Percentiles rank a stretch among this genome's conserved stretches.
Evolutionary conservation across 1,140 invertebrate species (phyloP).

Genomic region (Trypoxylus dichotomus): DNA sequence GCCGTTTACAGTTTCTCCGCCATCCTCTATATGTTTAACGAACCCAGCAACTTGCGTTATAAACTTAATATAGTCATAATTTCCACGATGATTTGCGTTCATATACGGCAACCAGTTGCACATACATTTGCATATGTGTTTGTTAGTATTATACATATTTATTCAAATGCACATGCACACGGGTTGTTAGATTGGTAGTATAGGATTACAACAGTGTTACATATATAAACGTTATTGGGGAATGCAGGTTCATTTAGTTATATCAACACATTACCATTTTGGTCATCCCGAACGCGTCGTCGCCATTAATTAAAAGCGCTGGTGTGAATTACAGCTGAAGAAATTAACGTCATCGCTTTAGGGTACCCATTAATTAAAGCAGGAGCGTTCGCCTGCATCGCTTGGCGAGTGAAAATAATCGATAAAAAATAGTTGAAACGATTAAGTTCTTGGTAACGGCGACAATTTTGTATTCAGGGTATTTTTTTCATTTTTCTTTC

Average conservation of each 20-base stretch:
- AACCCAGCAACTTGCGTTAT: too few species aligned
- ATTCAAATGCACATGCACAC: too few species aligned
- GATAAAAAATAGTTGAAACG: not conserved
- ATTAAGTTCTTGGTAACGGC: not conserved
- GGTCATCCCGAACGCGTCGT: not conserved
- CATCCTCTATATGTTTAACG: too few species aligned
- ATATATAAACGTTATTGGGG: not conserved
- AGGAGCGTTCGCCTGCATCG: not conserved
- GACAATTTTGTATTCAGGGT: not conserved
- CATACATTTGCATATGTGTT: not conserved
- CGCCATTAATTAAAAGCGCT: conserved; percentile 10
- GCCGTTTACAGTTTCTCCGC: too few species aligned
- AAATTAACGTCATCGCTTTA: conserved; percentile 17
- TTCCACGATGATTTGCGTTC: not conserved
- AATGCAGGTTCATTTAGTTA: not conserved
- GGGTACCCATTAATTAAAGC: conserved; percentile 11
- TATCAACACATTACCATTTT: conserved; percentile 8
- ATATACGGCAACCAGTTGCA: not conserved
- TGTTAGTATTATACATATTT: too few species aligned
- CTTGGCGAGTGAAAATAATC: not conserved
- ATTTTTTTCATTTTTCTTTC: not conserved
- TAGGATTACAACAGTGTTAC: not conserved
- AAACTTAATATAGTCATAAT: not conserved
- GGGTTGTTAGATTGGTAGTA: too few species aligned
- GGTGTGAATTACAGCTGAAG: conserved; percentile 5